Percentiles rank a stretch among this genome's conserved stretches.
These are phyloP conservation scores for Copsychus sechellarum DNA, from an alignment of 2,113 vertebrate species.

Conservation along the genomic window DNA sequence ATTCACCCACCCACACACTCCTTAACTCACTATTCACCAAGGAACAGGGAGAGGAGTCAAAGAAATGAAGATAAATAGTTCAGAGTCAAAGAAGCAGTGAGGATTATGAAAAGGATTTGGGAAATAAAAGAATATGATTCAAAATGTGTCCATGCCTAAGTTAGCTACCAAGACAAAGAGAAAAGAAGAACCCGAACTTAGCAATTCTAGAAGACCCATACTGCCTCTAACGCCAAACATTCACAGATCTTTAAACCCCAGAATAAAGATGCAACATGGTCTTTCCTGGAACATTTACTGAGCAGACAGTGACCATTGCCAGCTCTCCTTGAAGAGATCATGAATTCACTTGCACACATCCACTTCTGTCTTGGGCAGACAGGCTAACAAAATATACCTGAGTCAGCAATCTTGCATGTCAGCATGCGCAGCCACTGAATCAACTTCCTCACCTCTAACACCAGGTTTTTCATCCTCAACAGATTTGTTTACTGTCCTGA, in stretches of 20 bases:
- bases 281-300: background rate
- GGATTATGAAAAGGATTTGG: background rate
- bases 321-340: background rate
- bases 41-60: background rate
- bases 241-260: background rate
- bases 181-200: rapidly evolving
- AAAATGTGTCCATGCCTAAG: background rate
- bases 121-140: background rate
- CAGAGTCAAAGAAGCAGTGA: background rate
- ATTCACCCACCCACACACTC: background rate
- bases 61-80: background rate
- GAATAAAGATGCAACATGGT: background rate
- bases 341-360: background rate
- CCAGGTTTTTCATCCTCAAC: background rate
- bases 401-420: background rate
- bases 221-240: background rate
- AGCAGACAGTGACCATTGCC: background rate
- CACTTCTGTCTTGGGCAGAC: background rate
- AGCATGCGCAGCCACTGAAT: background rate
- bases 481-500: background rate
- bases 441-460: background rate
- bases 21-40: background rate
- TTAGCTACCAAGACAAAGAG: background rate
- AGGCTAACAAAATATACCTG: background rate
- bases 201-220: background rate